A percentile compares a stretch with the other conserved stretches of the same genome.
phyloP scores from a whole-genome alignment of 2,113 vertebrate genomes.

The Halcyon malimbica region DNA sequence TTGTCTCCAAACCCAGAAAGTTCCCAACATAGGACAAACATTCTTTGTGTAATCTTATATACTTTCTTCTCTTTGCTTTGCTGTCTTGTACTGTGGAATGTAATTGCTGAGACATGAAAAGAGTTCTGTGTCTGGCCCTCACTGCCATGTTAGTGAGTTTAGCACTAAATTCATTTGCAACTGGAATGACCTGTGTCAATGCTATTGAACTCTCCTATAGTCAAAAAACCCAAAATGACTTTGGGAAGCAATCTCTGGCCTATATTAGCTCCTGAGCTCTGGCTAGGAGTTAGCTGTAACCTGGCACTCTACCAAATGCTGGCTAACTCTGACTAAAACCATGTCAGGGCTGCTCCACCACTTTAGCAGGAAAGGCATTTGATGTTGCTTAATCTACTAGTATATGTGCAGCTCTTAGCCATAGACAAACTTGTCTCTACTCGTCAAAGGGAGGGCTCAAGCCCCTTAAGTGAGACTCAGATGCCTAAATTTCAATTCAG shows the following conservation, averaged over 20 bases:
- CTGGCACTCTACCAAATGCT: not conserved
- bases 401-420: not conserved
- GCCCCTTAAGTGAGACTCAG: not conserved
- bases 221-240: not conserved
- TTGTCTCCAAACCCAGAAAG: not conserved
- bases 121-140: not conserved
- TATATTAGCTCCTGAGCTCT: not conserved
- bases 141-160: not conserved
- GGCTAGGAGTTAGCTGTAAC: not conserved
- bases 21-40: not conserved
- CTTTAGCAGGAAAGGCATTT: not conserved
- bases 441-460: not conserved
- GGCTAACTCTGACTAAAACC: not conserved
- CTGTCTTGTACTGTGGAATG: not conserved
- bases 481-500: not conserved
- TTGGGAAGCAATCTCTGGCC: not conserved
- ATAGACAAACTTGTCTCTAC: not conserved
- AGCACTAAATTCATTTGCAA: not conserved
- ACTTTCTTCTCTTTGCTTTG: not conserved
- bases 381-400: not conserved
- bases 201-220: not conserved
- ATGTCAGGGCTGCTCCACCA: not conserved
- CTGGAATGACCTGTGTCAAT: not conserved
- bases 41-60: not conserved
- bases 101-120: not conserved